Base-by-base conservation (phyloP, 1,140 invertebrate genomes). In the Leptinotarsa texana region DNA sequence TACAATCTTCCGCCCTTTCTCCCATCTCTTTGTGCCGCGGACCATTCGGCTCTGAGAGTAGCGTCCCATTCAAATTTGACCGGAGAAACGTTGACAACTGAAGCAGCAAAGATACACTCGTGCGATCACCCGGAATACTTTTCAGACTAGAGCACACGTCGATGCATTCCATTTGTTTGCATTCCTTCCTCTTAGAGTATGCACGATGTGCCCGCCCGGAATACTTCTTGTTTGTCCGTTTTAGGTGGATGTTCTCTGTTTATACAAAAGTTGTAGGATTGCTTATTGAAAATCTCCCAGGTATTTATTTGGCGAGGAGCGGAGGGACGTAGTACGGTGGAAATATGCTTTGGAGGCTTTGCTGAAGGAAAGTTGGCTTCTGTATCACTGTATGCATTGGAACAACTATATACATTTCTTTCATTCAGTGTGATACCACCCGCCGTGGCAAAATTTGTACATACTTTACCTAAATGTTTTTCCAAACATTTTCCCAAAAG, bases 161-260 rank as follows among this genome's bases (percentile, higher is more conserved):
- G 61, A 62, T 74, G 67, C 61, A 33, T 21, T 42, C 61, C 61
- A 68, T 57, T 68, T 74, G 67, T 70, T 70, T 74, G 67, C 67
- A 42, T 57, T 57, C 51, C 51, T 57, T 57, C 51, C 51, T 57
- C 51, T 57, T n/a, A 4, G n/a, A 18, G 51, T 13, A 57, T 57
- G 51, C n/a, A 57, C 51, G 51, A 57, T 57, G 51, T 57, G 3
- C 51, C 17, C n/a, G 51, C 69, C 68, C 3, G 67, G 27, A 74
- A 69, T 69, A 5, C n/a, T 74, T 74, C 62, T 74, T 74, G 63
- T 69, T 74, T 74, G 66, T 69, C 67, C 67, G 62, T 62, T 74
- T 74, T 67, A 24, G 21, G 22, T 42, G n/a, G 49, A 61, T 67
- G 61, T 69, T 66, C 68, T 69, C 73, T 74, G 65, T 72, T 72